These are phyloP conservation scores for Patiria miniata DNA, from an alignment of 35 echinoderm and acorn worm species.

Conservation along the genomic window DNA sequence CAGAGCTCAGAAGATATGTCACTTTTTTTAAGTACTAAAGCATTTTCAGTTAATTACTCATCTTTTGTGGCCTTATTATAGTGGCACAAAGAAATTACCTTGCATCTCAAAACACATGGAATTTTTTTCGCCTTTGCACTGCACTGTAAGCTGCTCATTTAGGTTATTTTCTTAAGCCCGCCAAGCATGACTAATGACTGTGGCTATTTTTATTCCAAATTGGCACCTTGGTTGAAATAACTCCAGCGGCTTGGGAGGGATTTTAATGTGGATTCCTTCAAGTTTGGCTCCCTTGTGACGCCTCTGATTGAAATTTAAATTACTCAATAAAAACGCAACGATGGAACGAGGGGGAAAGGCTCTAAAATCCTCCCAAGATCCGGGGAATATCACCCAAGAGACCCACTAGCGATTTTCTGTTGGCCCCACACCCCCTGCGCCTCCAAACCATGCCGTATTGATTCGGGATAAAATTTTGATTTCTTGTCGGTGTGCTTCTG, in stretches of 20 bases:
- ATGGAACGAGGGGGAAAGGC: not conserved
- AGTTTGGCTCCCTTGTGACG: conserved; percentile 19
- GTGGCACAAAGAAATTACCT: no score
- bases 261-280: conserved; percentile 17
- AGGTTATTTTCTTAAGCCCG: not conserved
- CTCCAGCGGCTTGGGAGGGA: not conserved
- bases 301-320: conserved; percentile 25
- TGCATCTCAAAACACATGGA: no score
- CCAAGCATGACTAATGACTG: conserved; percentile 8
- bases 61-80: no score
- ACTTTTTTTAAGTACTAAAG: no score
- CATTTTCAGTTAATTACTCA: no score
- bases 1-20: no score
- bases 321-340: conserved; percentile 14
- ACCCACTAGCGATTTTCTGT: not conserved
- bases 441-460: not conserved
- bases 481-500: not conserved
- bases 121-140: not conserved
- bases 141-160: not conserved
- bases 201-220: conserved; percentile 20
- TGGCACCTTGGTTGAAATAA: conserved; percentile 25
- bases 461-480: conserved; percentile 31
- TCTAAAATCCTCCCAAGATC: conserved; percentile 18
- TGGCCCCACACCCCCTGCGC: not conserved
- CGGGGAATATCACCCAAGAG: not conserved